Conservation (phyloP, 2,888 invertebrate species). For the Subacronicta megacephala region DNA sequence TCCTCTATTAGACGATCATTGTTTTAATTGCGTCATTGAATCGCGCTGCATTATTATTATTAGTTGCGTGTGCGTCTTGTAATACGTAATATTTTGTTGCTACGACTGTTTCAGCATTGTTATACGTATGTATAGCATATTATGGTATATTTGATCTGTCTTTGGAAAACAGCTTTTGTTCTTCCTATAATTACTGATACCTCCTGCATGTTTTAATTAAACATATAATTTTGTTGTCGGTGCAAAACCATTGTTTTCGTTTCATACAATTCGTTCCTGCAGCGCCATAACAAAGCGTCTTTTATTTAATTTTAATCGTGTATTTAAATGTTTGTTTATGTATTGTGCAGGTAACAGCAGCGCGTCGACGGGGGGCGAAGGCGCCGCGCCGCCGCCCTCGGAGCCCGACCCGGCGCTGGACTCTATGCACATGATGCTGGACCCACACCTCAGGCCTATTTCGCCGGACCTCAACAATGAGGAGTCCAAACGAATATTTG, state of each 20-base stretch:
- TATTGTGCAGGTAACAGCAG: constrained; percentile 82
- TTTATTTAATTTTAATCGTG: constrained; percentile 1
- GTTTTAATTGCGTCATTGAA: constrained; percentile 62
- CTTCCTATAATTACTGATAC: constrained; percentile 32
- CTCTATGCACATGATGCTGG: constrained; percentile 93
- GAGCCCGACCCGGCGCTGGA: constrained; percentile 90
- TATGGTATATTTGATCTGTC: constrained; percentile 33
- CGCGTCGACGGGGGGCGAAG: constrained; percentile 74
- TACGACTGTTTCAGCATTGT: constrained; percentile 34
- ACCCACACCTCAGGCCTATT: constrained; percentile 95
- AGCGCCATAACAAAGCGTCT: background rate
- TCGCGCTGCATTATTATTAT: constrained; percentile 61
- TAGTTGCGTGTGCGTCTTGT: constrained; percentile 58
- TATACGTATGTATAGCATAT: constrained; percentile 32
- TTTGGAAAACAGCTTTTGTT: constrained; percentile 24
- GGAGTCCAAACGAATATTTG: constrained; percentile 95
- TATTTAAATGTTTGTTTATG: constrained; percentile 27
- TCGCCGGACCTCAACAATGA: constrained; percentile 94
- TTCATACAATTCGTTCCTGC: background rate
- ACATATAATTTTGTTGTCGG: background rate
- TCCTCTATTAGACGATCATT: constrained; percentile 62
- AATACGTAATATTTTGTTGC: constrained; percentile 55
- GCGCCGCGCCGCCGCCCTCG: constrained; percentile 75
- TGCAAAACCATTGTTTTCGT: constrained; percentile 11
- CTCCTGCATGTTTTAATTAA: constrained; percentile 16